Evolutionary conservation across 2,113 vertebrate species (phyloP).

Genomic region (Emydura subglobosa): DNA sequence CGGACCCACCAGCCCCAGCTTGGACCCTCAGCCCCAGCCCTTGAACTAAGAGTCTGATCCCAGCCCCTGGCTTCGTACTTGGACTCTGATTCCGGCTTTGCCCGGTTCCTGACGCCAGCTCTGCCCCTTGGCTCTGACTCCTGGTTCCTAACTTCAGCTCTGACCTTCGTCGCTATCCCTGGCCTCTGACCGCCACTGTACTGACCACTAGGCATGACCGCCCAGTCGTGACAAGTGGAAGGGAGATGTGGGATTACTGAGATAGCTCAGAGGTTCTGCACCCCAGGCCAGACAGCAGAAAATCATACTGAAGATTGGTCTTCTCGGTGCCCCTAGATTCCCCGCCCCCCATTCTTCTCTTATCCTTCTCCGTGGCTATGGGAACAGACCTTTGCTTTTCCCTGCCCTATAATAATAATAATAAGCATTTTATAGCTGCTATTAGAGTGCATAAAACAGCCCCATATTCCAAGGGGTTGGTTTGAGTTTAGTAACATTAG

Average conservation of each 20-base stretch:
- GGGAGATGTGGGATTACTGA: not conserved
- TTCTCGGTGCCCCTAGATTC: not conserved
- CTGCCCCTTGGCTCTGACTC: not conserved
- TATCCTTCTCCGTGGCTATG: not conserved
- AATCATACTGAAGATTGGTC: rapidly evolving
- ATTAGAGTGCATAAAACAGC: not conserved
- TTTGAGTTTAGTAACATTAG: not conserved
- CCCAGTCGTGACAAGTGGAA: not conserved
- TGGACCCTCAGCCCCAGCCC: not conserved
- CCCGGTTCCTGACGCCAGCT: not conserved
- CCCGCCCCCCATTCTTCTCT: not conserved
- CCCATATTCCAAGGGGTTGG: not conserved
- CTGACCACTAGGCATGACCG: no score
- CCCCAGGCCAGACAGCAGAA: not conserved
- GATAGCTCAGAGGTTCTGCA: not conserved
- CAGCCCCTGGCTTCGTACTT: not conserved
- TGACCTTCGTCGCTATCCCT: not conserved
- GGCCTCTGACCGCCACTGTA: not conserved
- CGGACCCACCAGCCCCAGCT: not conserved
- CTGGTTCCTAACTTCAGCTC: not conserved
- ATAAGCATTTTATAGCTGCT: not conserved
- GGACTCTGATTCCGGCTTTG: not conserved
- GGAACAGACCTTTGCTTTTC: not conserved
- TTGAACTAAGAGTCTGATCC: not conserved
- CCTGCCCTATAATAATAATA: not conserved